Evolutionary conservation across 1,140 invertebrate genomes (phyloP), one percentile per base, ranked within the genome.

Genomic region (Anastrepha ludens): DNA sequence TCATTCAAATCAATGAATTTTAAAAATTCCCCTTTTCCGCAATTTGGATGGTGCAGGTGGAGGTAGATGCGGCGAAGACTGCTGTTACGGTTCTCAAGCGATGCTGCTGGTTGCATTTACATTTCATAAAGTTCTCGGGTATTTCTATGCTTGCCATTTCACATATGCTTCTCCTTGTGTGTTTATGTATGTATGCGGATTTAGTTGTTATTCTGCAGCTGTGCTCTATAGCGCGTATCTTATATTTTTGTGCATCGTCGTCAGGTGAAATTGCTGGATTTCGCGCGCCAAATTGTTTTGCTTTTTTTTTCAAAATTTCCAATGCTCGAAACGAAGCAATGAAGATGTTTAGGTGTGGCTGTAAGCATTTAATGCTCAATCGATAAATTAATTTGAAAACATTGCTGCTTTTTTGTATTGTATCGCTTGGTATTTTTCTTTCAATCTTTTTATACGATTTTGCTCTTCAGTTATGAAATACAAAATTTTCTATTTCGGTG

Each of bases 11-110:
- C 47, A 81, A 81, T 81, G 74, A 55, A 81, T 81, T 81, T 81
- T 58, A 81, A 55, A 81, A 81, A 81, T 81, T 81, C 20, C 41
- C 74, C 50, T 81, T 81, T 81, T 50, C 44, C 67, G 15, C 67
- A 15, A 17, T 41, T 74, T 29, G 29, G 13, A 67, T 39, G 29
- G 7, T 8, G 7, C n/a, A 11, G 13, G 29, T 74, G 29, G 67
- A 74, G 29, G 29, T 29, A 29, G 29, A 29, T 29, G 29, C 29
- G 29, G 29, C 1, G 29, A n/a, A n/a, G 60, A 17, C 64, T 67
- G 64, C 64, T 29, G 29, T 39, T n/a, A 11, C 11, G 41, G 8
- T 29, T 81, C 47, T 81, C 15, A 55, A 81, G 74, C 74, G 55
- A 81, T 81, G 20, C 29, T 11, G 74, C 74, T 20, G 44, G 17